Conservation (phyloP, 1,140 invertebrate genomes). For the Hypsibius dujardini region DNA sequence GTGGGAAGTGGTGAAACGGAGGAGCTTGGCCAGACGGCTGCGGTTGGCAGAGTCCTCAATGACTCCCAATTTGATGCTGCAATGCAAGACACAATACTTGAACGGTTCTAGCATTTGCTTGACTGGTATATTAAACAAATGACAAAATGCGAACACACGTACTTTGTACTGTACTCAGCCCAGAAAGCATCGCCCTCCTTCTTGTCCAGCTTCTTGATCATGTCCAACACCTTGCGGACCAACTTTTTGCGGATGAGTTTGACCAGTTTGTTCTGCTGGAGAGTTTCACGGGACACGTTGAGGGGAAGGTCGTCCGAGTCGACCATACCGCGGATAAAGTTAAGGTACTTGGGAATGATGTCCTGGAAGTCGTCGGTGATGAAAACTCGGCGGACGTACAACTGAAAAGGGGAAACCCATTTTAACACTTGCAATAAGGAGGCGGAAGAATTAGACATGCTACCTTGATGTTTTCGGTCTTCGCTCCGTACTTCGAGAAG, state of each 20-base stretch:
- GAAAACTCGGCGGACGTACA: constrained; percentile 90
- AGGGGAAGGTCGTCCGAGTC: constrained; percentile 98
- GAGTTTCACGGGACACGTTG: constrained; percentile 90
- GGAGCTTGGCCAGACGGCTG: constrained; percentile 76
- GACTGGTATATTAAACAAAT: constrained; percentile 19
- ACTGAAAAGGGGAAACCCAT: constrained; percentile 31
- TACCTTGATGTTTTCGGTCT: constrained; percentile 79
- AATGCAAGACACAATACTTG: constrained; percentile 23
- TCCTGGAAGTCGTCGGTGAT: constrained; percentile 99
- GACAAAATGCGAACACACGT: constrained; percentile 29
- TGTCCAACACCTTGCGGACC: constrained; percentile 85
- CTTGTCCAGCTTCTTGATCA: constrained; percentile 88
- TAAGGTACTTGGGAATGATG: constrained; percentile 95
- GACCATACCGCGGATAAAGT: constrained; percentile 78
- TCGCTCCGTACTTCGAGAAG: constrained; percentile 85
- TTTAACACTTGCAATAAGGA: not conserved
- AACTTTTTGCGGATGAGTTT: constrained; percentile 99
- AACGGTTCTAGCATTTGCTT: no score
- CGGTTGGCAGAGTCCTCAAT: constrained; percentile 95
- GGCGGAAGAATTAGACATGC: constrained; percentile 2
- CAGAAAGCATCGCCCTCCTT: constrained; percentile 87
- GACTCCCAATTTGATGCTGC: constrained; percentile 76
- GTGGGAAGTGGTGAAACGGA: constrained; percentile 73
- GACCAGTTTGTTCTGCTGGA: constrained; percentile 90
- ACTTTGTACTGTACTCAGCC: constrained; percentile 98